Evolutionary conservation across 2,888 invertebrate genomes (phyloP).

Genomic region (Pristionchus exspectatus): DNA sequence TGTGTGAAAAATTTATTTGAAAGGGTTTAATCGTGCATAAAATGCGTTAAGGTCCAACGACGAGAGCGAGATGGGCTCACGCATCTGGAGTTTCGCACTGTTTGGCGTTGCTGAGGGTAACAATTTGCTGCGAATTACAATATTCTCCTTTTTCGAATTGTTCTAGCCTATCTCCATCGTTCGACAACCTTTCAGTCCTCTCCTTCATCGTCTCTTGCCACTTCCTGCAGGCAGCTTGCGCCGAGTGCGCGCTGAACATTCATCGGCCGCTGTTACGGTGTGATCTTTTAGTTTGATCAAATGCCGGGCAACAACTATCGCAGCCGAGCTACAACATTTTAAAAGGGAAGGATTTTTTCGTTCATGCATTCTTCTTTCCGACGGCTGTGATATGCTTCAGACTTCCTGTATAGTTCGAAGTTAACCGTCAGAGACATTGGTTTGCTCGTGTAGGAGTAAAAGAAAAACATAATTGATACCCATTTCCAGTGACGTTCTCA

Average conservation of each 20-base stretch:
- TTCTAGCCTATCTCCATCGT: too few relatives aligned
- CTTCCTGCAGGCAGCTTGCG: constrained; percentile 59
- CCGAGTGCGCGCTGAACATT: constrained; percentile 66
- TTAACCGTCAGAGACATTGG: too few relatives aligned
- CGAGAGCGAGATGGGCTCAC: constrained; percentile 3
- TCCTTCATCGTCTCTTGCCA: constrained; percentile 62
- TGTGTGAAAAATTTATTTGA: too few relatives aligned
- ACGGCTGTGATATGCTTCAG: too few relatives aligned
- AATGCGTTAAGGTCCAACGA: neutral
- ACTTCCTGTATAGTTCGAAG: neutral
- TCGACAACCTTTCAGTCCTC: constrained; percentile 59
- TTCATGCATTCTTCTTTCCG: too few relatives aligned
- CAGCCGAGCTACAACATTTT: too few relatives aligned
- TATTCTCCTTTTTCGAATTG: too few relatives aligned
- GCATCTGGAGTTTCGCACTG: constrained; percentile 9
- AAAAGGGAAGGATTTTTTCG: too few relatives aligned
- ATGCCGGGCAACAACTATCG: too few relatives aligned
- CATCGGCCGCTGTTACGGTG: constrained; percentile 73
- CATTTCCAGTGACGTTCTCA: constrained; percentile 67
- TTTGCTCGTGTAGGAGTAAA: too few relatives aligned
- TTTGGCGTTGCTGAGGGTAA: neutral
- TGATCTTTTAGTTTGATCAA: neutral
- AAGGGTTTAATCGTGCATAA: neutral
- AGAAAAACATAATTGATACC: neutral
- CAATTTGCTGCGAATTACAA: too few relatives aligned